Conservation (phyloP, 2,888 invertebrate genomes). For the Dicyrtomina minuta region DNA sequence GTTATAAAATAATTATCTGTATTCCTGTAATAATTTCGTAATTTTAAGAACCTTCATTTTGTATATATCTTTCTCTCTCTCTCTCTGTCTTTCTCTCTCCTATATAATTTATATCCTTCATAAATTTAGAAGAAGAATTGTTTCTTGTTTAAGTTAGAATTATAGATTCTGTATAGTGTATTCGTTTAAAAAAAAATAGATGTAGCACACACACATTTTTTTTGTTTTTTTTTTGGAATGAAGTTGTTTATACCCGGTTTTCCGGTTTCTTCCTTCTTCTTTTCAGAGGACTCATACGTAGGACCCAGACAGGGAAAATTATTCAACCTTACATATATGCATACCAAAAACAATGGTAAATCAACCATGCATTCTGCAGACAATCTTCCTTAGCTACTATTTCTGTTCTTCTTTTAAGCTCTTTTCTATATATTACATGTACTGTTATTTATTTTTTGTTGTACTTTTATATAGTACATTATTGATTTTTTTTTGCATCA, state of each 20-base stretch:
- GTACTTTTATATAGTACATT: background rate
- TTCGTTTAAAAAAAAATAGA: too few relatives aligned
- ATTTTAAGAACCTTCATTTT: too few relatives aligned
- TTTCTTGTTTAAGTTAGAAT: background rate
- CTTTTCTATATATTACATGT: background rate
- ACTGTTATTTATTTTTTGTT: background rate
- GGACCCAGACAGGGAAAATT: slow-evolving; percentile 39
- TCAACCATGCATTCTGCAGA: slow-evolving; percentile 26
- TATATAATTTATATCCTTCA: background rate
- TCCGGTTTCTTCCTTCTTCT: slow-evolving; percentile 22
- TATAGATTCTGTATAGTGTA: background rate
- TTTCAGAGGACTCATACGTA: slow-evolving; percentile 34
- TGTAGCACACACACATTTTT: slow-evolving; percentile 16
- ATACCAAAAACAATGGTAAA: slow-evolving; percentile 29
- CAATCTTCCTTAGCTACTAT: slow-evolving; percentile 23
- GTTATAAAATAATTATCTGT: background rate
- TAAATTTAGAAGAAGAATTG: background rate
- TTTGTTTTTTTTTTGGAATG: slow-evolving; percentile 26
- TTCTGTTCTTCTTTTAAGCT: slow-evolving; percentile 14
- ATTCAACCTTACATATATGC: too few relatives aligned
- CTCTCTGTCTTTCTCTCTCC: too few relatives aligned
- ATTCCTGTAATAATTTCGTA: too few relatives aligned
- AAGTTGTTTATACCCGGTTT: slow-evolving; percentile 25
- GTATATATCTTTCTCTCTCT: too few relatives aligned
- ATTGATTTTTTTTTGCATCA: background rate